These are phyloP conservation scores for Metallyticus violacea DNA, from an alignment of 2,888 invertebrate species.

Conservation along the genomic window DNA sequence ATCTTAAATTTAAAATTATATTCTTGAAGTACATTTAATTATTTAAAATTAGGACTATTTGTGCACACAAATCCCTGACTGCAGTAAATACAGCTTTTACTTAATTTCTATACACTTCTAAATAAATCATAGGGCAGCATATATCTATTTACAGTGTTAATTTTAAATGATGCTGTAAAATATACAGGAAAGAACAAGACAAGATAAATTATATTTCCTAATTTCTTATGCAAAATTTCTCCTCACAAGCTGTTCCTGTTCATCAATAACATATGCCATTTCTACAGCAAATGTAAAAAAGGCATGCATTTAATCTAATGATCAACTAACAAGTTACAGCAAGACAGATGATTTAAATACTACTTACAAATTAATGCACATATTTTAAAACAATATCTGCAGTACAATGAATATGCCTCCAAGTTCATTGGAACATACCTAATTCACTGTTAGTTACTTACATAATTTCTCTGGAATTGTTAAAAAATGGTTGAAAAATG, in stretches of 20 bases:
- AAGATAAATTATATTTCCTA: background rate
- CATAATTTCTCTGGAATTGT: too few relatives aligned
- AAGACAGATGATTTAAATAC: too few relatives aligned
- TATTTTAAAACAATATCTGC: too few relatives aligned
- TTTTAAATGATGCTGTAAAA: too few relatives aligned
- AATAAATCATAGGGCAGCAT: background rate
- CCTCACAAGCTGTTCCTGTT: background rate
- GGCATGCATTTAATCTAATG: background rate
- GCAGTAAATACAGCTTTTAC: background rate
- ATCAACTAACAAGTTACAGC: too few relatives aligned
- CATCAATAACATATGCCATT: background rate
- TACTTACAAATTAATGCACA: too few relatives aligned
- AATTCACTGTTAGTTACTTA: too few relatives aligned
- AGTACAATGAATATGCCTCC: too few relatives aligned
- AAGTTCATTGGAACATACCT: too few relatives aligned
- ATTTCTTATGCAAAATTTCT: background rate
- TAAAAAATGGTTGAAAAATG: too few relatives aligned
- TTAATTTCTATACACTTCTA: background rate
- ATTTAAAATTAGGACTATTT: background rate
- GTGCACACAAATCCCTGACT: background rate
- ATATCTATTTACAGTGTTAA: background rate
- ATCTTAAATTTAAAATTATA: background rate
- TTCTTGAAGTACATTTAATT: background rate
- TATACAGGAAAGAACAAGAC: too few relatives aligned
- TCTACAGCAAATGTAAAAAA: background rate